Conservation (phyloP, 2,113 vertebrate species). For the Cyphomyrus plagiostoma region DNA sequence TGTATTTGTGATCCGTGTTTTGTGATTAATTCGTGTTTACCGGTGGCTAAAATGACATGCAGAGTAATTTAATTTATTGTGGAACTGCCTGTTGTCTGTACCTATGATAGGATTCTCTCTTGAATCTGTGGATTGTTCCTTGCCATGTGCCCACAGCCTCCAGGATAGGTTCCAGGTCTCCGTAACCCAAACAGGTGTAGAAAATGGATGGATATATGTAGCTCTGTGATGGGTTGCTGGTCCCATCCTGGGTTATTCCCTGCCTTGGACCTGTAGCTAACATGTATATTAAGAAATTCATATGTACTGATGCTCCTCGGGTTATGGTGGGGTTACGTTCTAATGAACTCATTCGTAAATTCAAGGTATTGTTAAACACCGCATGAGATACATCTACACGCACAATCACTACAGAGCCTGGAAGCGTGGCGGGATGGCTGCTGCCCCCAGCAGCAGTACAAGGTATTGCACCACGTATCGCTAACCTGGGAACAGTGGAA, state of each 20-base stretch:
- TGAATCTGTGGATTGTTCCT: not conserved
- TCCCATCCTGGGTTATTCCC: not conserved
- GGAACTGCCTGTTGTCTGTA: not conserved
- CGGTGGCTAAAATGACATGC: not conserved
- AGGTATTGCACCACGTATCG: no score
- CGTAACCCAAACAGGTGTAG: not conserved
- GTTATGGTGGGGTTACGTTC: not conserved
- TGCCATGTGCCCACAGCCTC: not conserved
- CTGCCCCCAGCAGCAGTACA: no score
- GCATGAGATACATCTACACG: not conserved
- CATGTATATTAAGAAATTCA: not conserved
- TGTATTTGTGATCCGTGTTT: not conserved
- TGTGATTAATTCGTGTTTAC: not conserved
- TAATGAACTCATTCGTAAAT: not conserved
- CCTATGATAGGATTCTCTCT: not conserved
- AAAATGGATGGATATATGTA: not conserved
- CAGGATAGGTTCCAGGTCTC: not conserved
- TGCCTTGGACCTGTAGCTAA: not conserved
- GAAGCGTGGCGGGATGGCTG: not conserved
- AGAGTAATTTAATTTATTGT: not conserved
- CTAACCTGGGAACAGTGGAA: no score
- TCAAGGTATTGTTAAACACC: not conserved
- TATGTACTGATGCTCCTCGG: not conserved
- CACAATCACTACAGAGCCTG: not conserved
- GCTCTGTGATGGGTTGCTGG: not conserved